These are phyloP conservation scores for Sebastes itinus DNA, from an alignment of 2,797 vertebrate species.

Conservation along the genomic window DNA sequence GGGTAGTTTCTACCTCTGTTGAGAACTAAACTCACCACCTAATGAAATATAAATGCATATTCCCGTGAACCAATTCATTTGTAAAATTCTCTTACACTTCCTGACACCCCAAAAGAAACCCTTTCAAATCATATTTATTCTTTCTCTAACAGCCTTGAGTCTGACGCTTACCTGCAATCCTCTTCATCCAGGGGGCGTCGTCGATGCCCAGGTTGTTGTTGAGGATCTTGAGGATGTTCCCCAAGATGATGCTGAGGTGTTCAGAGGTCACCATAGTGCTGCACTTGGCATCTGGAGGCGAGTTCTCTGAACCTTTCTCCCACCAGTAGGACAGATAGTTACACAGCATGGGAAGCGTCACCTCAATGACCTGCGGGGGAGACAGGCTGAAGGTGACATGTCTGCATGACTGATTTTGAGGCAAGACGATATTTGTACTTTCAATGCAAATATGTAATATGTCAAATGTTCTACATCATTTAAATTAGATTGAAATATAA, in stretches of 20 bases:
- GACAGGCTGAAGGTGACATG: background rate
- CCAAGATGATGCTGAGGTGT: slow-evolving; percentile 93
- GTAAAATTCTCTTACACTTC: background rate
- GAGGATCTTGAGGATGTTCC: slow-evolving; percentile 97
- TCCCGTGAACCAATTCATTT: background rate
- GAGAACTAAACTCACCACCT: background rate
- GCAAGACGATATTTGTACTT: background rate
- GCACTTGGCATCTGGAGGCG: slow-evolving; percentile 79
- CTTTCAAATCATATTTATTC: background rate
- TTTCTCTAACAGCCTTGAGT: background rate
- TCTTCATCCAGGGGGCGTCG: slow-evolving; percentile 99
- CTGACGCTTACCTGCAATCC: slow-evolving; percentile 87
- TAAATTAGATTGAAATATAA: background rate
- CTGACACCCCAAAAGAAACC: background rate
- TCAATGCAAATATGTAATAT: background rate
- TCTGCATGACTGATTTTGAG: background rate
- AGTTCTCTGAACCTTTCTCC: slow-evolving; percentile 93
- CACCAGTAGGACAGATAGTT: slow-evolving; percentile 99
- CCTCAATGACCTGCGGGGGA: slow-evolving; percentile 87
- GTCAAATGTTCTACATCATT: background rate
- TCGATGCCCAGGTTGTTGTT: slow-evolving; percentile 98
- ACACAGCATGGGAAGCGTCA: slow-evolving; percentile 96
- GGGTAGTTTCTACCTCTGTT: background rate
- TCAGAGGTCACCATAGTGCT: slow-evolving; percentile 95
- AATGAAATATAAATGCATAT: background rate